Evolutionary conservation across 2,888 invertebrate species (phyloP), one percentile per base, ranked within the genome.

Genomic region (Neoascia interrupta): DNA sequence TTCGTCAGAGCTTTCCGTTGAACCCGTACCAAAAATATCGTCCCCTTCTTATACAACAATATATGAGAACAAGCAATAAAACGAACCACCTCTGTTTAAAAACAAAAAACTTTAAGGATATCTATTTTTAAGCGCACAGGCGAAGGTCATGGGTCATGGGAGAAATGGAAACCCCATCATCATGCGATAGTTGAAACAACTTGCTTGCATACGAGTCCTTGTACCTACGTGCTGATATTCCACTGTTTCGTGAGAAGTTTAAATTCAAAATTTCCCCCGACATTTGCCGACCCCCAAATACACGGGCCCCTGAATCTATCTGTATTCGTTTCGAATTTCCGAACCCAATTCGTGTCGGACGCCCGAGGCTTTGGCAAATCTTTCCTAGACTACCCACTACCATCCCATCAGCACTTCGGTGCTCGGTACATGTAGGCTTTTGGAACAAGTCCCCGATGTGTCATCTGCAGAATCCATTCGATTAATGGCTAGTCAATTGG

Each of bases 121-220:
- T 37, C 31, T 26, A 18, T 49, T 18, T 43, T 51, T 23, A n/a
- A n/a, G n/a, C n/a, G n/a, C n/a, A n/a, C n/a, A n/a, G 41, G 4
- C 41, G 15, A 75, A 69, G 69, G 69, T 69, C 69, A 75, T 28
- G 39, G 61, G 47, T 49, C 49, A 61, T 54, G 49, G n/a, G n/a
- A 18, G 18, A 54, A 47, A 54, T 23, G 18, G 64, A 19, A 37
- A 34, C 28, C 34, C 49, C 13, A n/a, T 13, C 39, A 61, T 69
- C 74, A 75, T 69, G 74, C 74, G 69, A 61, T 49, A 47, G 34
- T 19, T 3, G 31, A 34, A 41, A 34, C 49, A n/a, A n/a, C n/a
- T n/a, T n/a, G n/a, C n/a, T n/a, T n/a, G n/a, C n/a, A n/a, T n/a
- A n/a, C n/a, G n/a, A n/a, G n/a, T n/a, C n/a, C n/a, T 41, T 36